Conservation (phyloP, 2,797 vertebrate species). For the Dallia pectoralis region DNA sequence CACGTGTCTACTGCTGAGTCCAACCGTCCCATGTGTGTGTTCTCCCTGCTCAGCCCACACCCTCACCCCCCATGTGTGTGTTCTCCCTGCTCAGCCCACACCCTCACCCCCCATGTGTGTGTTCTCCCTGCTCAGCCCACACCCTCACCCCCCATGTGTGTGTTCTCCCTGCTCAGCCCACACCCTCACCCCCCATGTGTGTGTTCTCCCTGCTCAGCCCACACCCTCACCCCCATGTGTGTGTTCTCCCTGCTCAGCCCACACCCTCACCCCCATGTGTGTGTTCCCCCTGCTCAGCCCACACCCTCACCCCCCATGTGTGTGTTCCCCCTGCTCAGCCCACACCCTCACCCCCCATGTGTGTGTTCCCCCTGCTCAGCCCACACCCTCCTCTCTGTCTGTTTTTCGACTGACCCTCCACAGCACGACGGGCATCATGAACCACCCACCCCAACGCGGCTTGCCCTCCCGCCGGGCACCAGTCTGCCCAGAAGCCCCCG, state of each 20-base stretch:
- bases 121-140: too few species aligned
- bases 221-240: constrained; percentile 27
- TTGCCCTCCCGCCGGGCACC: constrained; percentile 16
- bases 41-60: constrained; percentile 6
- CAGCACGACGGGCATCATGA: constrained; percentile 10
- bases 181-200: constrained; percentile 6
- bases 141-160: too few species aligned
- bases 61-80: constrained; percentile 12
- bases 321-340: too few species aligned
- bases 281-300: background rate
- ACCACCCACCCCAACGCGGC: constrained; percentile 11
- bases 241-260: background rate
- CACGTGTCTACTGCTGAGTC: background rate
- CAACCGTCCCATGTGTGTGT: background rate
- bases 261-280: background rate
- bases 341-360: constrained; percentile 5
- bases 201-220: too few species aligned
- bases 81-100: too few species aligned
- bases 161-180: too few species aligned
- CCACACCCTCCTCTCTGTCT: constrained; percentile 26
- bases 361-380: too few species aligned
- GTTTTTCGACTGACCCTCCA: constrained; percentile 34
- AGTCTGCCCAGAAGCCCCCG: constrained; percentile 12
- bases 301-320: constrained; percentile 12
- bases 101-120: constrained; percentile 4